Evolutionary conservation across 2,113 vertebrate species (phyloP).

Genomic region (Rousettus leschenaultii): DNA sequence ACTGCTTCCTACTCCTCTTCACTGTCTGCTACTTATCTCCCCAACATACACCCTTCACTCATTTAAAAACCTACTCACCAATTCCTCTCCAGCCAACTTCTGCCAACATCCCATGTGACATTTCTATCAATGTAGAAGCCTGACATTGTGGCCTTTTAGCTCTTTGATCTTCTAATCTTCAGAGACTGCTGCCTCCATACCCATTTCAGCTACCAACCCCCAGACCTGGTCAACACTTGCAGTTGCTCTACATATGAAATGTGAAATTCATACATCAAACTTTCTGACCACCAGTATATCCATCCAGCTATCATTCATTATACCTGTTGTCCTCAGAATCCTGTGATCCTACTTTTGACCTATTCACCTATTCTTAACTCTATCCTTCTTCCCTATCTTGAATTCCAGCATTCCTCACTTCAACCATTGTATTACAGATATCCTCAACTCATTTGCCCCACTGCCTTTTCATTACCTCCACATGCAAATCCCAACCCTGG

Average conservation of each 20-base stretch:
- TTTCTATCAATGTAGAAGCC: not conserved
- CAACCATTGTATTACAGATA: constrained; percentile 14
- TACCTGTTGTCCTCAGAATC: not conserved
- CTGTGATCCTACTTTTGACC: constrained; percentile 1
- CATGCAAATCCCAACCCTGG: not conserved
- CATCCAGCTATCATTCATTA: not conserved
- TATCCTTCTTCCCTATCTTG: not conserved
- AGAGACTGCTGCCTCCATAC: not conserved
- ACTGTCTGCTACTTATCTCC: constrained; percentile 9
- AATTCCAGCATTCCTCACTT: constrained; percentile 9
- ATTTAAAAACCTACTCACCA: not conserved
- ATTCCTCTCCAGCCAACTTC: not conserved
- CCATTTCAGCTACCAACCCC: not conserved
- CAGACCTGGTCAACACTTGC: not conserved
- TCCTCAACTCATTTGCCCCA: not conserved
- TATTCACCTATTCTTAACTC: not conserved
- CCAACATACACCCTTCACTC: not conserved
- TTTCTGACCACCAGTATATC: not conserved
- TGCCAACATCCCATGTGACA: not conserved
- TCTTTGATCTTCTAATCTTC: not conserved
- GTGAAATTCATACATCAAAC: not conserved
- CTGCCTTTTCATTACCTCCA: not conserved
- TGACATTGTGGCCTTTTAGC: not conserved
- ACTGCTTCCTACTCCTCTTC: not conserved
- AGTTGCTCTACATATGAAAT: not conserved